These are phyloP conservation scores for Dromaius novaehollandiae DNA, from an alignment of 2,113 vertebrate genomes.

Conservation along the genomic window DNA sequence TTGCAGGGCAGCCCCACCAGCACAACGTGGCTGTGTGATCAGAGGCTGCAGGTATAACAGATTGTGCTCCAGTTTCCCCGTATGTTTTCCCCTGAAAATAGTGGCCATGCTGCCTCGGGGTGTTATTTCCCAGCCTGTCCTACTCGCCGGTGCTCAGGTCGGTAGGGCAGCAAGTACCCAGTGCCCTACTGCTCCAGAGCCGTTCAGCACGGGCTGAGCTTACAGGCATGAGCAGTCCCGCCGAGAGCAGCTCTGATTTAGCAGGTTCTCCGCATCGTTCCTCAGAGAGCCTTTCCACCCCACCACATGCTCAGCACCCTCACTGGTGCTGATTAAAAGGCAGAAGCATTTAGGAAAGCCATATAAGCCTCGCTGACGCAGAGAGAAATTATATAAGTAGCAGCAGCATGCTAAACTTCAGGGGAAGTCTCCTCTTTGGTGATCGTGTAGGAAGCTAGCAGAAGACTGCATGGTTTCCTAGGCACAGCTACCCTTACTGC, in stretches of 20 bases:
- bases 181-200: background rate
- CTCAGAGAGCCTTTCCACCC: background rate
- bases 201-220: background rate
- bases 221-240: background rate
- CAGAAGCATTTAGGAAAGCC: background rate
- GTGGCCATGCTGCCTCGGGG: background rate
- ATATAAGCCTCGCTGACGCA: background rate
- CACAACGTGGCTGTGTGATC: background rate
- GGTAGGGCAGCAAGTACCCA: background rate
- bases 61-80: background rate
- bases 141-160: fast-evolving
- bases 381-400: slow-evolving; percentile 55
- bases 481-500: slow-evolving; percentile 41
- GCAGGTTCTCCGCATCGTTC: background rate
- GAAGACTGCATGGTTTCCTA: slow-evolving; percentile 30
- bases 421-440: slow-evolving; percentile 46
- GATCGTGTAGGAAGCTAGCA: slow-evolving; percentile 55
- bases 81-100: background rate
- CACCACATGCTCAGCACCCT: background rate
- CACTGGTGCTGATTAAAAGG: background rate
- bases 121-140: background rate
- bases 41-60: background rate
- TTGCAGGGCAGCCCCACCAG: background rate
- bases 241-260: background rate
- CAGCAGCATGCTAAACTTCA: slow-evolving; percentile 54